phyloP scores from a whole-genome alignment of 2,888 invertebrate genomes.

The Drosophila flavopinicola region DNA sequence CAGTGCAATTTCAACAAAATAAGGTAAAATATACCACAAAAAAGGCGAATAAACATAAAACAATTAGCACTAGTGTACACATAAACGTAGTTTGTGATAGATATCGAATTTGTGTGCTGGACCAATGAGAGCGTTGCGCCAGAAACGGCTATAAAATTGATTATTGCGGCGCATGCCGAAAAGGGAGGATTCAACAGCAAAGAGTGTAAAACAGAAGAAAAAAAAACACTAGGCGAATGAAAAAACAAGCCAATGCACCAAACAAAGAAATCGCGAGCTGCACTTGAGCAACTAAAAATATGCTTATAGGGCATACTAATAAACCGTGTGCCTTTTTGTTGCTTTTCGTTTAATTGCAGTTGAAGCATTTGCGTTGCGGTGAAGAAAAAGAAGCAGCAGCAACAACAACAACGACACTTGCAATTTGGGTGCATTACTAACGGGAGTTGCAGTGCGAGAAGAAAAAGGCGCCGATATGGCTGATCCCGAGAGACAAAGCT shows the following conservation, averaged over 20 bases:
- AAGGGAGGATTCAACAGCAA: slow-evolving; percentile 70
- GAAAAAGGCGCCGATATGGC: slow-evolving; percentile 69
- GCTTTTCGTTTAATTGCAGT: slow-evolving; percentile 52
- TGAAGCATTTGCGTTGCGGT: slow-evolving; percentile 69
- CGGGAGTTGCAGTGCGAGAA: slow-evolving; percentile 40
- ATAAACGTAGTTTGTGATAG: slow-evolving; percentile 12
- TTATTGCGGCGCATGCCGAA: slow-evolving; percentile 79
- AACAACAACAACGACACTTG: slow-evolving; percentile 43
- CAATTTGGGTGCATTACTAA: slow-evolving; percentile 53
- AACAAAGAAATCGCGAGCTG: slow-evolving; percentile 60
- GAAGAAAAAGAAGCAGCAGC: slow-evolving; percentile 35
- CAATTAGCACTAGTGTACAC: slow-evolving; percentile 47
- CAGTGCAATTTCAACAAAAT: slow-evolving; percentile 77
- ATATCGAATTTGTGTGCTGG: slow-evolving; percentile 19
- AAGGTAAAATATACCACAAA: slow-evolving; percentile 68
- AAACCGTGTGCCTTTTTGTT: slow-evolving; percentile 20
- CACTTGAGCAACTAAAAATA: slow-evolving; percentile 22
- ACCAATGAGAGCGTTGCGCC: slow-evolving; percentile 8
- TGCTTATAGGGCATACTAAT: slow-evolving; percentile 34
- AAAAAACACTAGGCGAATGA: slow-evolving; percentile 46
- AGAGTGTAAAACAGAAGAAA: slow-evolving; percentile 34
- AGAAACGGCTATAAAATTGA: slow-evolving; percentile 55
- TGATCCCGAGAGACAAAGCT: slow-evolving; percentile 83
- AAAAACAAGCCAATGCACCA: slow-evolving; percentile 49
- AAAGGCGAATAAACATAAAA: slow-evolving; percentile 44